Conservation (phyloP, 2,113 vertebrate genomes). For the Monopterus albus region DNA sequence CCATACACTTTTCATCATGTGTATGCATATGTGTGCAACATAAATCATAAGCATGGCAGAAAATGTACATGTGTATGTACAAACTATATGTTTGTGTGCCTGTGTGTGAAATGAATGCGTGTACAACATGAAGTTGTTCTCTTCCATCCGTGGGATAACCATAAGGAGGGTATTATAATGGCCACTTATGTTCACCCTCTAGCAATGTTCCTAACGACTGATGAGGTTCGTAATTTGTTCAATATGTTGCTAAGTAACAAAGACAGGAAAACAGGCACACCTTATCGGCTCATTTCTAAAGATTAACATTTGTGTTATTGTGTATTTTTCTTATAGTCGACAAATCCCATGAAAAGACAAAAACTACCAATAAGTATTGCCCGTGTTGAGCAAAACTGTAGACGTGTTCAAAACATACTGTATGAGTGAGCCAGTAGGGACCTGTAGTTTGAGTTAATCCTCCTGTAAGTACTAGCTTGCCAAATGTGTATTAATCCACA, state of each 20-base stretch:
- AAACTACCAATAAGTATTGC: not conserved
- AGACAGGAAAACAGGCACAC: not conserved
- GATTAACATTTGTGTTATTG: not conserved
- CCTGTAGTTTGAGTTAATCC: not conserved
- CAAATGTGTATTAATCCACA: not conserved
- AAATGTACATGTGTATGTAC: not conserved
- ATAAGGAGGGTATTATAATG: slow-evolving; percentile 56
- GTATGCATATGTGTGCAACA: not conserved
- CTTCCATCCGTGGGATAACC: slow-evolving; percentile 39
- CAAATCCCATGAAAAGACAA: not conserved
- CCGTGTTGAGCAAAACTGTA: no score
- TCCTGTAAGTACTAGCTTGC: not conserved
- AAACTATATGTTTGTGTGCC: not conserved
- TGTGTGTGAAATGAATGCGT: slow-evolving; percentile 1
- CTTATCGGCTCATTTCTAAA: not conserved
- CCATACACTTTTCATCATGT: not conserved
- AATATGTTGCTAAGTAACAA: slow-evolving; percentile 47
- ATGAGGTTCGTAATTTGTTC: slow-evolving; percentile 52
- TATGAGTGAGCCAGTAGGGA: not conserved
- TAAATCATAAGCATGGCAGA: not conserved
- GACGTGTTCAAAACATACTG: no score
- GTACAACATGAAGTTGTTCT: slow-evolving; percentile 30
- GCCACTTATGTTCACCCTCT: slow-evolving; percentile 44
- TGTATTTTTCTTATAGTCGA: not conserved
- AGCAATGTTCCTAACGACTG: slow-evolving; percentile 46